Percentiles rank a stretch among this genome's conserved stretches.
Evolutionary conservation across 1,140 invertebrate species (phyloP).

Genomic region (Drosophila busckii): DNA sequence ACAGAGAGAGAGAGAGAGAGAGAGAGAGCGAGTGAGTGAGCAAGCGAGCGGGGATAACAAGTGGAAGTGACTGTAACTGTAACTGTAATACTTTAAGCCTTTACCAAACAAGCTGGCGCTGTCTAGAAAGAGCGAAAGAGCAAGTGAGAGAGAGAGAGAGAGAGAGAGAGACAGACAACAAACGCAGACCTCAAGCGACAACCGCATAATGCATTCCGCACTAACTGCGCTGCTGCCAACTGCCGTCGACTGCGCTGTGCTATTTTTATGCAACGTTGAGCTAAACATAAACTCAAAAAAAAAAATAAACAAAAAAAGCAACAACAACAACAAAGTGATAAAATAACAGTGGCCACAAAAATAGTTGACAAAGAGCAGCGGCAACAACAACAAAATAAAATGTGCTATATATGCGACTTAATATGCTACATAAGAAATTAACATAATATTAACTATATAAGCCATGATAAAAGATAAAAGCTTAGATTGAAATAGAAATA

Average conservation of each 20-base stretch:
- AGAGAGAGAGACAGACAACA: neutral
- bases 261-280: constrained; percentile 71
- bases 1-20: neutral
- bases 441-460: too few species aligned
- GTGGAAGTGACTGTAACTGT: constrained; percentile 43
- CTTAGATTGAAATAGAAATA: too few species aligned
- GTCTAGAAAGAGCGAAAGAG: neutral
- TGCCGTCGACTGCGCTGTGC: constrained; percentile 40
- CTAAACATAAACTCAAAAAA: constrained; percentile 72
- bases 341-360: too few species aligned
- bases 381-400: too few species aligned
- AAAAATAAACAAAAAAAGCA: constrained; percentile 26
- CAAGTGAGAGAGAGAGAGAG: neutral
- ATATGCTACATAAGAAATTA: too few species aligned
- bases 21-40: neutral
- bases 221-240: constrained; percentile 1
- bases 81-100: constrained; percentile 74
- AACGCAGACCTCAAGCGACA: constrained; percentile 56
- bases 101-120: constrained; percentile 51
- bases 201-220: constrained; percentile 60
- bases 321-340: constrained; percentile 30
- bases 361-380: too few species aligned
- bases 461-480: too few species aligned
- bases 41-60: neutral
- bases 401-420: too few species aligned